A percentile compares a stretch with the other conserved stretches of the same genome.
These are phyloP conservation scores for Platanista minor DNA, from an alignment of 2,113 vertebrate genomes.

Conservation along the genomic window DNA sequence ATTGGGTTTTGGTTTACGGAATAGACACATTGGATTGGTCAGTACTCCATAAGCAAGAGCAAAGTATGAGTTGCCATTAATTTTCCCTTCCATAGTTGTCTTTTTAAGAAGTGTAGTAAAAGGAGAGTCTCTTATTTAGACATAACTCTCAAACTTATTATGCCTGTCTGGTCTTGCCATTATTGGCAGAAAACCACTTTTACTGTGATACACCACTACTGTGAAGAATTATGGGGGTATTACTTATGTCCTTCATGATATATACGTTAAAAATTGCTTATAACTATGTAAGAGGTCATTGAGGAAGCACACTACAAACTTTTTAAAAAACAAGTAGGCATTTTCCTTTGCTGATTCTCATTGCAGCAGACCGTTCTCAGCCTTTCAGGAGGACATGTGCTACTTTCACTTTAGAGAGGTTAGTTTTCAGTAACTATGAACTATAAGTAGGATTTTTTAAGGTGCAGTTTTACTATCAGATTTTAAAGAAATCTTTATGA, in stretches of 20 bases:
- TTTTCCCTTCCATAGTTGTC: background rate
- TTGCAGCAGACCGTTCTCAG: background rate
- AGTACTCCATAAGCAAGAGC: background rate
- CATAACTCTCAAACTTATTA: background rate
- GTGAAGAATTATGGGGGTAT: background rate
- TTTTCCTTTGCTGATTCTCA: background rate
- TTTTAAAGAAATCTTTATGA: background rate
- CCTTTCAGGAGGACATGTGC: background rate
- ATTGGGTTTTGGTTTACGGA: background rate
- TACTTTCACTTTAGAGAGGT: background rate
- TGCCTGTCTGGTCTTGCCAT: background rate
- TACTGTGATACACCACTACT: accelerated
- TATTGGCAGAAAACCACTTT: background rate
- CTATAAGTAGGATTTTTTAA: background rate
- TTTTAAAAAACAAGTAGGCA: background rate
- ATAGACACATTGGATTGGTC: background rate
- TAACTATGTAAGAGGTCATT: background rate
- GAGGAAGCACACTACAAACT: background rate
- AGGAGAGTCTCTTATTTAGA: background rate
- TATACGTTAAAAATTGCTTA: background rate
- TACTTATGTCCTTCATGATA: background rate
- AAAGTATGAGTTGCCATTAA: background rate
- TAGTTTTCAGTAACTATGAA: background rate
- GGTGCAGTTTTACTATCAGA: background rate
- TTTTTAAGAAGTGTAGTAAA: background rate